Evolutionary conservation across 2,888 invertebrate genomes (phyloP), one percentile per base, ranked within the genome.

Genomic region (Ormyrus pomaceus): DNA sequence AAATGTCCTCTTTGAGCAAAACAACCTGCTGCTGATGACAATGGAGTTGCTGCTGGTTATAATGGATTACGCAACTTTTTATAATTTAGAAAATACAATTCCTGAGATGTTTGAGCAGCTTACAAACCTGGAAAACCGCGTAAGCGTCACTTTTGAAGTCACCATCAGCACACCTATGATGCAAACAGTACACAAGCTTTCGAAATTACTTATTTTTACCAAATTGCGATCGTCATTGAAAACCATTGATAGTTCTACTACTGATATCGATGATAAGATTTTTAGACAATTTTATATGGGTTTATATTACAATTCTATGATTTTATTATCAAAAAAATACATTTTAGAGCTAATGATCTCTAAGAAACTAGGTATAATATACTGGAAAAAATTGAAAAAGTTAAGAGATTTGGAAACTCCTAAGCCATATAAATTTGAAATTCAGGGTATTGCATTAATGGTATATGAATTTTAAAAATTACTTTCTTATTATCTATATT

Each of bases 121-220:
- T 0, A 82, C 86, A 11, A 84, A 87, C 72, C 83, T 91, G n/a
- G 88, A 90, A 77, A 84, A 84, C 10, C 86, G 89, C 3, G 84
- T 88, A 0, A 88, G 85, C 75, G 88, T 88, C 2, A 83, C 90
- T 0, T 89, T 90, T 19, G 87, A 90, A 78, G 88, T 89, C 3
- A 89, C 89, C 50, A 85, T 90, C 13, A 89, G 89, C 74, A 90
- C 90, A 5, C 87, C 84, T 19, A 88, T 93, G 13, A 85, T 91
- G 0, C 88, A 92, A 51, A 90, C 92, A 5, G 86, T 93, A 34
- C 90, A 92, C 19, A 93, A 93, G 86, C 86, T 93, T 5, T 82
- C 92, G 50, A 91, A 93, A 82, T 88, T 92, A 79, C 85, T 92
- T 50, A 85, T 89, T n/a, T 90, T 93, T 11, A 82, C 88, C 45